These are phyloP conservation scores for Zenarchopterus dispar DNA, from an alignment of 2,797 vertebrate genomes.

Conservation along the genomic window DNA sequence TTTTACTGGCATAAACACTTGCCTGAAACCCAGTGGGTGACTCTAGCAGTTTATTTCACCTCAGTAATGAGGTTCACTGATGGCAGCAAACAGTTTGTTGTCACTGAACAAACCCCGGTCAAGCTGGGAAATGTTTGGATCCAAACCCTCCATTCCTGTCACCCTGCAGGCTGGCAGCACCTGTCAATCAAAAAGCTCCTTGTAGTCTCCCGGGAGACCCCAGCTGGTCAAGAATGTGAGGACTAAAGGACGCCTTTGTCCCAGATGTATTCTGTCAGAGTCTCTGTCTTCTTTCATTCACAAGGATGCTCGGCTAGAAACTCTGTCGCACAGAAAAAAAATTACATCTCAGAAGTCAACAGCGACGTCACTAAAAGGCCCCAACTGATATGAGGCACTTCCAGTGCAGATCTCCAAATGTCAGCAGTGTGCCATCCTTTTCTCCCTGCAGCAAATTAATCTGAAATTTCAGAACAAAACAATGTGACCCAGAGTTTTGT, in stretches of 20 bases:
- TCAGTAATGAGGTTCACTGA: neutral
- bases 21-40: neutral
- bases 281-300: conserved; percentile 41
- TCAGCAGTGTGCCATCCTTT: too few relatives aligned
- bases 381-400: neutral
- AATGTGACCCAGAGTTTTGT: neutral
- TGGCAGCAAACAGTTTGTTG: neutral
- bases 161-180: conserved; percentile 43
- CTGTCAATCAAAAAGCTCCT: conserved; percentile 67
- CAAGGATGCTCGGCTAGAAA: conserved; percentile 34
- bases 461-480: neutral
- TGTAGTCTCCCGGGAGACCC: conserved; percentile 56
- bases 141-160: conserved; percentile 44
- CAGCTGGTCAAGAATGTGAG: conserved; percentile 61
- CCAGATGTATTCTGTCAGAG: conserved; percentile 33
- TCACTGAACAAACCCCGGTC: neutral
- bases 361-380: neutral
- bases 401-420: neutral
- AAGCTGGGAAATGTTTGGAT: conserved; percentile 52
- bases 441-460: neutral
- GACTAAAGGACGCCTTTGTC: conserved; percentile 63
- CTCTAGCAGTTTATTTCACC: neutral
- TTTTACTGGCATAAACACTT: neutral
- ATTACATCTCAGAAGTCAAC: neutral
- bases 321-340: conserved; percentile 21